phyloP scores from a whole-genome alignment of 2,797 vertebrate species.

The Taeniopygia guttata region DNA sequence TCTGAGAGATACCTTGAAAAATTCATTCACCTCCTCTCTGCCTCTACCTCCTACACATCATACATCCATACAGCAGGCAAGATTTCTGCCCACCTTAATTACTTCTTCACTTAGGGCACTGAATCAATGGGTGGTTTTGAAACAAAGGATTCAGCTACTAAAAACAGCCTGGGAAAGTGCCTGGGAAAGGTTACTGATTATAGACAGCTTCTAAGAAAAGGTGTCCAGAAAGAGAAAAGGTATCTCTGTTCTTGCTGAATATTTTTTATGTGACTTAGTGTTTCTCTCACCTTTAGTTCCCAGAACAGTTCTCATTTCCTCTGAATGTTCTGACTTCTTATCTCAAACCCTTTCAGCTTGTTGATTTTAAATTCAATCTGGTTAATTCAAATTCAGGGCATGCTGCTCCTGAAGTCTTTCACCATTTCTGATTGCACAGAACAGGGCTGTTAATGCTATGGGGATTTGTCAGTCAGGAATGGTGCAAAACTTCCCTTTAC shows the following conservation, averaged over 20 bases:
- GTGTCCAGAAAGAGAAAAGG: conserved; percentile 24
- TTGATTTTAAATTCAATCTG: conserved; percentile 57
- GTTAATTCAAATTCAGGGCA: conserved; percentile 52
- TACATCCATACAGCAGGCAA: neutral
- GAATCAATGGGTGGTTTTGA: conserved; percentile 62
- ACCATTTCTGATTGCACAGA: neutral
- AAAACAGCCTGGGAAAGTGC: conserved; percentile 49
- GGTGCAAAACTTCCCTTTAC: neutral
- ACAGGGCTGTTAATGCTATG: neutral
- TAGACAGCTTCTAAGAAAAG: conserved; percentile 34
- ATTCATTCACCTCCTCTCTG: neutral
- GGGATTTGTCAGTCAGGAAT: neutral
- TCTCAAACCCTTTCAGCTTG: conserved; percentile 40
- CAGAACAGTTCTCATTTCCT: conserved; percentile 52
- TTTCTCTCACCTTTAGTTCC: conserved; percentile 61
- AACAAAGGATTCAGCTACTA: conserved; percentile 57
- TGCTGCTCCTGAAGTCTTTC: neutral
- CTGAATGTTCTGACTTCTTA: conserved; percentile 53
- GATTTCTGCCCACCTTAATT: conserved; percentile 41
- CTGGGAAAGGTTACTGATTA: conserved; percentile 40
- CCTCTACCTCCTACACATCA: neutral
- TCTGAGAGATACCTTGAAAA: neutral
- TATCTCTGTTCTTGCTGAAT: conserved; percentile 18
- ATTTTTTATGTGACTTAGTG: conserved; percentile 45
- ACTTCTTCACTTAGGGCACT: conserved; percentile 37